phyloP scores from a whole-genome alignment of 2,797 vertebrate species.

The Columba guinea region DNA sequence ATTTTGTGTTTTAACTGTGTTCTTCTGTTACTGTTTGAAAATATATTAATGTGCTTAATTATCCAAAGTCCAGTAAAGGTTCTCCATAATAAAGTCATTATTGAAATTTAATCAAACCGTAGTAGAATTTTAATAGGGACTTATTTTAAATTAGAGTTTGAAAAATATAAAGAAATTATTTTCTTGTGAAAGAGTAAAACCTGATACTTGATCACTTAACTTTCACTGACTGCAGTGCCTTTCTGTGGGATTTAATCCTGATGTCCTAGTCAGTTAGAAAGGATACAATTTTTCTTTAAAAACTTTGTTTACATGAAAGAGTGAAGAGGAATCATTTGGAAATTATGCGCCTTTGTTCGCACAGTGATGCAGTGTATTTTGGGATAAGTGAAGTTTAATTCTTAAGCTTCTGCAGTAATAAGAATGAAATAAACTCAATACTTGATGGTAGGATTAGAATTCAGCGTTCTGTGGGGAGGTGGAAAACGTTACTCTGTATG shows the following conservation, averaged over 20 bases:
- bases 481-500: not conserved
- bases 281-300: not conserved
- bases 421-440: not conserved
- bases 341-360: not conserved
- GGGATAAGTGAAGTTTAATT: not conserved
- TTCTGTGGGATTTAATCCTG: not conserved
- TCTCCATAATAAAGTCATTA: not conserved
- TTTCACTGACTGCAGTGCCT: not conserved
- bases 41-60: not conserved
- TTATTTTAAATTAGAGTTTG: not conserved
- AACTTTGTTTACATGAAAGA: not conserved
- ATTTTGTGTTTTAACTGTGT: not conserved
- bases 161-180: not conserved
- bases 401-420: not conserved
- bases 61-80: not conserved
- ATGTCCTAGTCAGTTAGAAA: not conserved
- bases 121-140: not conserved
- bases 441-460: not conserved
- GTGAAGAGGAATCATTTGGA: not conserved
- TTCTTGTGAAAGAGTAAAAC: not conserved
- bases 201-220: not conserved
- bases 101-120: not conserved
- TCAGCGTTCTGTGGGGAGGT: not conserved
- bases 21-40: not conserved
- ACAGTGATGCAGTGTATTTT: not conserved